A percentile compares a stretch with the other conserved stretches of the same genome.
Evolutionary conservation across 1,140 invertebrate species (phyloP).

Genomic region (Caenorhabditis brenneri): DNA sequence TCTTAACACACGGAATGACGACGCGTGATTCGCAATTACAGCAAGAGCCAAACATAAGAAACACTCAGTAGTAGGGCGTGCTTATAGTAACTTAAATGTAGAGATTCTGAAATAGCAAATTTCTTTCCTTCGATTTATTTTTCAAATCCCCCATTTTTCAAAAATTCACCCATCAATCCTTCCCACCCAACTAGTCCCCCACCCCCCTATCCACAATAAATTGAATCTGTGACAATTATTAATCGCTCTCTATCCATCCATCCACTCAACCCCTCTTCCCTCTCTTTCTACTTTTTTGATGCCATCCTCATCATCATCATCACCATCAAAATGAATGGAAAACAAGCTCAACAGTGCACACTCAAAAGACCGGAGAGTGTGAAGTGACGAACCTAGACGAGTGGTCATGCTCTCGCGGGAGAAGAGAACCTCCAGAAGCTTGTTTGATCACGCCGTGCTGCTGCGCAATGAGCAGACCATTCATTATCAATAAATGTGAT

Average conservation of each 20-base stretch:
- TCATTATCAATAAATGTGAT: neutral
- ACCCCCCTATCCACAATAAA: neutral
- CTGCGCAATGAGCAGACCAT: no score
- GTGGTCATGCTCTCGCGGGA: neutral
- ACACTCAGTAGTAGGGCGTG: no score
- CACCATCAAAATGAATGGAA: neutral
- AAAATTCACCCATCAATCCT: neutral
- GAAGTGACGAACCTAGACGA: slow-evolving; percentile 12
- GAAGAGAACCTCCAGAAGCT: neutral
- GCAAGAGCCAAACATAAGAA: no score
- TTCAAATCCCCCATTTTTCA: no score
- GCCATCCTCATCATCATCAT: neutral
- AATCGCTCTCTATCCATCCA: neutral
- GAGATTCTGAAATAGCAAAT: no score
- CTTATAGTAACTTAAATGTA: no score
- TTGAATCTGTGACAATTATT: neutral
- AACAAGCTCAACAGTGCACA: neutral
- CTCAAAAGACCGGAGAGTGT: slow-evolving; percentile 36
- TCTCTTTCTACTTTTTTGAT: slow-evolving; percentile 8
- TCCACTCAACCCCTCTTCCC: neutral
- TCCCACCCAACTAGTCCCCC: neutral
- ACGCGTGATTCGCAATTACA: no score
- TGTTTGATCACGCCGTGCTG: slow-evolving; percentile 31
- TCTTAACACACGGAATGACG: no score
- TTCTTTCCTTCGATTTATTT: no score